These are phyloP conservation scores for Ormyrus labotus DNA, from an alignment of 2,888 invertebrate genomes.

Conservation along the genomic window DNA sequence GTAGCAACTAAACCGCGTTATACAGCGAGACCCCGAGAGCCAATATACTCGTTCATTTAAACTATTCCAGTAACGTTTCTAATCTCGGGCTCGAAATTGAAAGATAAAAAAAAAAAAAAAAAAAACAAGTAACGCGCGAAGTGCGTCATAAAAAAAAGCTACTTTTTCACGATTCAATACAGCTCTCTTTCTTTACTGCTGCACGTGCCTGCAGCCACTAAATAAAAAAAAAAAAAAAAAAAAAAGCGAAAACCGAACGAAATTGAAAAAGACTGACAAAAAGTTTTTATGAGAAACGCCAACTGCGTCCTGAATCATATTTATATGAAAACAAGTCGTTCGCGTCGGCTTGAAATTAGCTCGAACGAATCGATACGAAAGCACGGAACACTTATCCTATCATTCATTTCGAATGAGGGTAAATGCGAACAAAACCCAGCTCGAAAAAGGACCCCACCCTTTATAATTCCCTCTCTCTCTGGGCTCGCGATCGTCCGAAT, in stretches of 20 bases:
- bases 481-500: conserved; percentile 26
- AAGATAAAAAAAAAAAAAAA: background rate
- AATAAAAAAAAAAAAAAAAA: background rate
- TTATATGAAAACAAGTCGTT: no score
- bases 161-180: background rate
- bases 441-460: background rate
- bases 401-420: no score
- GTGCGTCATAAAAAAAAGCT: background rate
- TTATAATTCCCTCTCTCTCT: background rate
- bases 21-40: no score
- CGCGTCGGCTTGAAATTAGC: no score
- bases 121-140: background rate
- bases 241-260: background rate
- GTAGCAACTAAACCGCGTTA: no score
- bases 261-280: background rate
- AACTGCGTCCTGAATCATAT: no score
- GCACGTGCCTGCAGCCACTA: background rate
- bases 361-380: no score
- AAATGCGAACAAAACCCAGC: no score
- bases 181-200: background rate
- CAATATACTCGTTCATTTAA: background rate
- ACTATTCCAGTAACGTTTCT: background rate
- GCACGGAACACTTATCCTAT: no score
- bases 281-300: background rate
- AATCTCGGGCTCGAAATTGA: background rate